These are phyloP conservation scores for Engraulis encrasicolus DNA, from an alignment of 2,113 vertebrate genomes.

Conservation along the genomic window DNA sequence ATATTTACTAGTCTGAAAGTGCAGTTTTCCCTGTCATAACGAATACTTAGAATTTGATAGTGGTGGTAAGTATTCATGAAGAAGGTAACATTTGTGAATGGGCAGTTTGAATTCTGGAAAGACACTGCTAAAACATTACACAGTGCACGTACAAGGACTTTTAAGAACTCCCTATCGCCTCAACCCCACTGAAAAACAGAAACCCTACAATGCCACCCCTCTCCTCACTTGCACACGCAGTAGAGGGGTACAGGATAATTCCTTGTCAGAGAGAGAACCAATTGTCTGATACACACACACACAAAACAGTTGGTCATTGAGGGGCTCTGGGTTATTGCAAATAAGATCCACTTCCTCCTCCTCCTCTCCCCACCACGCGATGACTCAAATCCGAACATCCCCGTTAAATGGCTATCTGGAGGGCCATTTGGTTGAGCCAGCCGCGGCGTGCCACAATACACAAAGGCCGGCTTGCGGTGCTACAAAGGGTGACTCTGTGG, in stretches of 20 bases:
- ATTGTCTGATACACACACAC: not conserved
- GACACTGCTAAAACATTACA: too few species aligned
- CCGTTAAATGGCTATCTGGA: not conserved
- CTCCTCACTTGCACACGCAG: not conserved
- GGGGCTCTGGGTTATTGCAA: constrained; percentile 6
- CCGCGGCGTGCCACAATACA: not conserved
- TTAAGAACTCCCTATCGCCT: not conserved
- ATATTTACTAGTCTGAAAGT: too few species aligned
- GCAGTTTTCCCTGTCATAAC: too few species aligned
- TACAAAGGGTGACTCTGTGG: constrained; percentile 19
- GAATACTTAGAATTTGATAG: too few species aligned
- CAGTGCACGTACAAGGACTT: too few species aligned
- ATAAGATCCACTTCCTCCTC: constrained; percentile 11
- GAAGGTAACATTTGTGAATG: too few species aligned
- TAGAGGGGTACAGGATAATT: constrained; percentile 10
- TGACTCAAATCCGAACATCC: not conserved
- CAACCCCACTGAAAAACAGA: not conserved
- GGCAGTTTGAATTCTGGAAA: too few species aligned
- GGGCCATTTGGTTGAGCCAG: not conserved
- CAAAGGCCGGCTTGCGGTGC: not conserved
- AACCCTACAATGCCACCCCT: not conserved
- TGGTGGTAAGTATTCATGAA: too few species aligned
- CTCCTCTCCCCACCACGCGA: not conserved
- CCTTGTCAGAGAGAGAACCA: not conserved
- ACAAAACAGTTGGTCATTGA: not conserved